phyloP scores from a whole-genome alignment of 64 coral and sea anemone species.

The Actinia tenebrosa region DNA sequence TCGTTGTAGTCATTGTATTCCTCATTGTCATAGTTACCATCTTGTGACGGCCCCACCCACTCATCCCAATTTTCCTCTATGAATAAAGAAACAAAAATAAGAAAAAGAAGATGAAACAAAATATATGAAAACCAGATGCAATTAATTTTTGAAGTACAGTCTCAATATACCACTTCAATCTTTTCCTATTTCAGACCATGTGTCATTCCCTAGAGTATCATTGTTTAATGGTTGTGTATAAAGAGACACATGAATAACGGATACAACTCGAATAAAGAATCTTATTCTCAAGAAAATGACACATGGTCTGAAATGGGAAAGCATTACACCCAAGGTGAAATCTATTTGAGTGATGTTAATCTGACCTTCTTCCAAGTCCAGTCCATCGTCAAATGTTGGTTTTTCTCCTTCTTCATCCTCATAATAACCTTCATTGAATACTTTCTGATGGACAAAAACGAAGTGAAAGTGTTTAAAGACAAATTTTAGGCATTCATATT shows the following conservation, averaged over 20 bases:
- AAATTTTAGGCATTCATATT: not conserved
- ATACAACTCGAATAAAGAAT: not conserved
- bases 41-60: slow-evolving; percentile 37
- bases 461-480: not conserved
- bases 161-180: too few relatives aligned
- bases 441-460: slow-evolving; percentile 47
- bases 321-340: too few relatives aligned
- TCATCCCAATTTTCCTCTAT: slow-evolving; percentile 77
- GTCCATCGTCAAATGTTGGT: slow-evolving; percentile 76
- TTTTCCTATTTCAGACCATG: too few relatives aligned
- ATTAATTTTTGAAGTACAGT: too few relatives aligned
- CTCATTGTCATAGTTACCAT: slow-evolving; percentile 23
- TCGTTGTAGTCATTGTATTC: not conserved
- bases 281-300: too few relatives aligned
- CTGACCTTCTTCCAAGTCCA: slow-evolving; percentile 68
- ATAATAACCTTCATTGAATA: slow-evolving; percentile 89
- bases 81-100: not conserved
- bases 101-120: not conserved
- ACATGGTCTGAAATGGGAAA: too few relatives aligned
- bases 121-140: too few relatives aligned
- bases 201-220: too few relatives aligned
- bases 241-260: too few relatives aligned
- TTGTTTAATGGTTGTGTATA: too few relatives aligned
- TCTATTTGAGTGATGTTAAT: not conserved
- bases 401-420: slow-evolving; percentile 81